phyloP scores from a whole-genome alignment of 2,113 vertebrate genomes.

The Poicephalus gulielmi region DNA sequence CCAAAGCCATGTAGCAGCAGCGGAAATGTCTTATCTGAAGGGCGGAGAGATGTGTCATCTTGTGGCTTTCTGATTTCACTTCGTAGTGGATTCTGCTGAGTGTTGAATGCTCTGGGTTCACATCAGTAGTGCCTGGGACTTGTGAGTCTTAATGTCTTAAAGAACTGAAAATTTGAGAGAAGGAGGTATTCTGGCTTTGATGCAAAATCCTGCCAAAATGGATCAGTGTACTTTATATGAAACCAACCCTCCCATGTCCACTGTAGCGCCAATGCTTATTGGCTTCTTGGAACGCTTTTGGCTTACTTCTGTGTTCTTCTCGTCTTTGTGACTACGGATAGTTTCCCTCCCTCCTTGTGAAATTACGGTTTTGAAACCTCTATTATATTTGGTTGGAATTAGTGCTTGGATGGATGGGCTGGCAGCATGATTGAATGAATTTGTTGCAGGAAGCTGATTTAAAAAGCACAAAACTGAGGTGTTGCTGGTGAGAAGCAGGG shows the following conservation, averaged over 20 bases:
- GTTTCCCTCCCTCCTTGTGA: not conserved
- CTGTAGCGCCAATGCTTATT: not conserved
- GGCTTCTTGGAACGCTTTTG: not conserved
- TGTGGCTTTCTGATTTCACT: not conserved
- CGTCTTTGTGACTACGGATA: not conserved
- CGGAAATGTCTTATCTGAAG: not conserved
- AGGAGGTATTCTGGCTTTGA: not conserved
- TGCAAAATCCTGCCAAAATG: not conserved
- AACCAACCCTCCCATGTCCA: not conserved
- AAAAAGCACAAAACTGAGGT: not conserved
- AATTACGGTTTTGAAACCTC: not conserved
- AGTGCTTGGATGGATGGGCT: not conserved
- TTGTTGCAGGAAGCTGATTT: not conserved
- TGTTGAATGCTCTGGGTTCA: not conserved
- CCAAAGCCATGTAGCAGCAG: not conserved
- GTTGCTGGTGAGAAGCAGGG: not conserved
- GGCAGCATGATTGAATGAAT: not conserved
- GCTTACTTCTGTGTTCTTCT: not conserved
- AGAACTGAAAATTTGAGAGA: not conserved
- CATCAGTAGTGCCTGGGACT: not conserved
- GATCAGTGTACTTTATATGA: not conserved
- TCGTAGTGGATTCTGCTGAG: not conserved
- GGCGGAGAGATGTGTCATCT: not conserved
- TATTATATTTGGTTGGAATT: not conserved
- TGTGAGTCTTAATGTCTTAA: not conserved